phyloP scores from a whole-genome alignment of 2,888 invertebrate genomes.

The Philaethria dido region DNA sequence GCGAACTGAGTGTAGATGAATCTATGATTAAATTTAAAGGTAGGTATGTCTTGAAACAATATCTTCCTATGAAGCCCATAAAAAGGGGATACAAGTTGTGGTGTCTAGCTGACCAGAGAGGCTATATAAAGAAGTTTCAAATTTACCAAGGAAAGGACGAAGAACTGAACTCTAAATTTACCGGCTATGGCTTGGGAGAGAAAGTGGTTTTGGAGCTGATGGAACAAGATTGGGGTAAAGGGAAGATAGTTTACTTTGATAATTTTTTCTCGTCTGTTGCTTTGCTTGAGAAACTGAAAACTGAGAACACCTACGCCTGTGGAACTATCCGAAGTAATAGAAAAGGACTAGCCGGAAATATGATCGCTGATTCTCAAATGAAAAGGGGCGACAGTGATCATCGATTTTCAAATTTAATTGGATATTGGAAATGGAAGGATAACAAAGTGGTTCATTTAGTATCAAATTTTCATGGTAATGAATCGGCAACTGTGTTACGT shows the following conservation, averaged over 20 bases:
- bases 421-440: conserved; percentile 44
- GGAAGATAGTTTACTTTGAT: conserved; percentile 44
- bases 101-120: conserved; percentile 42
- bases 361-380: conserved; percentile 43
- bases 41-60: conserved; percentile 49
- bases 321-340: conserved; percentile 42
- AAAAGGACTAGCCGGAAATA: conserved; percentile 40
- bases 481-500: conserved; percentile 32
- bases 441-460: conserved; percentile 37
- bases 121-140: conserved; percentile 43
- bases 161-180: conserved; percentile 41
- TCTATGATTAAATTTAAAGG: conserved; percentile 48
- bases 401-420: conserved; percentile 44
- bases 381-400: conserved; percentile 42
- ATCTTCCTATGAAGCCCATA: conserved; percentile 53
- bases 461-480: conserved; percentile 31
- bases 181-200: conserved; percentile 39
- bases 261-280: conserved; percentile 47
- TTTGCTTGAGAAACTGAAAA: conserved; percentile 46
- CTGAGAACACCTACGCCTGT: conserved; percentile 40
- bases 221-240: conserved; percentile 42
- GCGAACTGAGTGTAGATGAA: conserved; percentile 47
- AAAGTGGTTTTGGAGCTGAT: conserved; percentile 39
- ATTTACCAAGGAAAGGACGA: conserved; percentile 45
- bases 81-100: conserved; percentile 52